These are phyloP conservation scores for Macaria liturata DNA, from an alignment of 2,888 invertebrate species.

Conservation along the genomic window DNA sequence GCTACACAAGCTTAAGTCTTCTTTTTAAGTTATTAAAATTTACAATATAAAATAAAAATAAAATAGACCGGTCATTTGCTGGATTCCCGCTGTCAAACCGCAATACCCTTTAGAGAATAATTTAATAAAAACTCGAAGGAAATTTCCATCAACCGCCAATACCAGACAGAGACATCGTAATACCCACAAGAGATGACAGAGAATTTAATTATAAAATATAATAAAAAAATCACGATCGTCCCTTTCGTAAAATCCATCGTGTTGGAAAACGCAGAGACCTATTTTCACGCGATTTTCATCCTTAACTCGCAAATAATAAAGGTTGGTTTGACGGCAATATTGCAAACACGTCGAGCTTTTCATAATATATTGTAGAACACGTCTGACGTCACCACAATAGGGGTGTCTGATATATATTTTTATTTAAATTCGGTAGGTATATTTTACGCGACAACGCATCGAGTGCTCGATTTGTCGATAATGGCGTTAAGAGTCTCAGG, in stretches of 20 bases:
- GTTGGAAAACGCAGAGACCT: slow-evolving; percentile 31
- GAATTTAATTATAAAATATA: slow-evolving; percentile 82
- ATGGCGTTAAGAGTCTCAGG: slow-evolving; percentile 53
- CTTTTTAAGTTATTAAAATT: too few species aligned
- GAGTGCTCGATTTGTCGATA: slow-evolving; percentile 63
- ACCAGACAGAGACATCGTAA: slow-evolving; percentile 69
- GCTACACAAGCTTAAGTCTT: too few species aligned
- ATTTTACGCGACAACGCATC: slow-evolving; percentile 63
- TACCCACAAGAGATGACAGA: slow-evolving; percentile 75
- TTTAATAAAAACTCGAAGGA: slow-evolving; percentile 62
- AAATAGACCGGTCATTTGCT: too few species aligned
- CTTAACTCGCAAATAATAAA: slow-evolving; percentile 48
- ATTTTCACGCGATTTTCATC: slow-evolving; percentile 56
- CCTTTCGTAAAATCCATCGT: slow-evolving; percentile 63
- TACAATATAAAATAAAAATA: too few species aligned
- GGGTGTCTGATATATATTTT: slow-evolving; percentile 72
- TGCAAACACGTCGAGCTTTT: slow-evolving; percentile 28
- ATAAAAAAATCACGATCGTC: slow-evolving; percentile 76
- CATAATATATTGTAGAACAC: slow-evolving; percentile 74
- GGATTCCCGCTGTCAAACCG: slow-evolving; percentile 1
- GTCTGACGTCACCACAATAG: slow-evolving; percentile 73
- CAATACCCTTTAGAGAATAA: slow-evolving; percentile 34
- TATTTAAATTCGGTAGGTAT: slow-evolving; percentile 68
- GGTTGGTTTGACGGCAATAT: slow-evolving; percentile 34
- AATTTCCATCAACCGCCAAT: slow-evolving; percentile 75